Percentiles rank a stretch among this genome's conserved stretches.
phyloP scores from a whole-genome alignment of 2,113 vertebrate genomes.

The Charadrius vociferus region DNA sequence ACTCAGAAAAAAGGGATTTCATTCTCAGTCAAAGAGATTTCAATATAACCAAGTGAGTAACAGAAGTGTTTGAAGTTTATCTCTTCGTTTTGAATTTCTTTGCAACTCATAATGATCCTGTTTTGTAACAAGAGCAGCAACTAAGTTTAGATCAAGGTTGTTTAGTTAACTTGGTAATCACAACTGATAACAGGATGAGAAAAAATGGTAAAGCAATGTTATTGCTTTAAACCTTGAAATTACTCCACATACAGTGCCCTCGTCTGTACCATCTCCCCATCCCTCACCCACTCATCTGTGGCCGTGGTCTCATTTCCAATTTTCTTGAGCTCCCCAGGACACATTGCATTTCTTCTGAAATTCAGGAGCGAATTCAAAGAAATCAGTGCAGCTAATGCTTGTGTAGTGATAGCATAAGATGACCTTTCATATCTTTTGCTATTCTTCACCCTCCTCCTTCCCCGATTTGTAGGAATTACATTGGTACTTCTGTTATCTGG shows the following conservation, averaged over 20 bases:
- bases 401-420: too few species aligned
- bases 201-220: not conserved
- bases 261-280: not conserved
- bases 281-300: not conserved
- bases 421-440: not conserved
- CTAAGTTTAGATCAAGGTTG: not conserved
- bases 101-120: not conserved
- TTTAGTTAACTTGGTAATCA: not conserved
- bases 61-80: not conserved
- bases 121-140: not conserved
- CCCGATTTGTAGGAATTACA: accelerated
- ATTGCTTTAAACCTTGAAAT: not conserved
- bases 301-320: not conserved
- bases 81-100: not conserved
- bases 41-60: conserved; percentile 53
- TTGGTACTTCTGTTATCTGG: not conserved
- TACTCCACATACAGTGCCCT: accelerated
- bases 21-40: conserved; percentile 76
- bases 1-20: conserved; percentile 75
- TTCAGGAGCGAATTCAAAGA: not conserved
- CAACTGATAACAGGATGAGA: not conserved
- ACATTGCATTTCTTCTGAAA: not conserved
- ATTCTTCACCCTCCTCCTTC: accelerated
- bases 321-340: not conserved
- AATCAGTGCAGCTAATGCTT: too few species aligned